Evolutionary conservation across 2,888 invertebrate genomes (phyloP).

Genomic region (Xestia xanthographa): DNA sequence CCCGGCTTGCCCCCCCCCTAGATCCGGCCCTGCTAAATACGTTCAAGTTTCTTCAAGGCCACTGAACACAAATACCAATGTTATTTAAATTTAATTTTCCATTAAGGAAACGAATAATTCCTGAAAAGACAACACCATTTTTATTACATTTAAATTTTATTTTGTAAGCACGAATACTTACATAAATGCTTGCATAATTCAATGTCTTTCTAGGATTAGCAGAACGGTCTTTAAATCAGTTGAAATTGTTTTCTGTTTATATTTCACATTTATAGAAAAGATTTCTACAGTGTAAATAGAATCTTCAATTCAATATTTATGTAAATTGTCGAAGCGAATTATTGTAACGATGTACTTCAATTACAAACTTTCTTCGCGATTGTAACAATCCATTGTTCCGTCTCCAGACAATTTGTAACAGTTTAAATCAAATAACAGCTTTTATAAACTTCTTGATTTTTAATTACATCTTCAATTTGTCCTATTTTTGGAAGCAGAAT

Average conservation of each 20-base stretch:
- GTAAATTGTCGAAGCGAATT: conserved; percentile 46
- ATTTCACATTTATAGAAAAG: background rate
- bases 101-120: conserved; percentile 10
- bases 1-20: too few relatives aligned
- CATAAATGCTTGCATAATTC: background rate
- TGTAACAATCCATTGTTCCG: conserved; percentile 42
- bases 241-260: conserved; percentile 2
- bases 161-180: background rate
- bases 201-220: background rate
- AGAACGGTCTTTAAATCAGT: background rate
- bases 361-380: conserved; percentile 48
- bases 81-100: conserved; percentile 16
- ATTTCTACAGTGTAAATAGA: conserved; percentile 2
- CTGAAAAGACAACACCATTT: conserved; percentile 18
- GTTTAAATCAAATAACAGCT: conserved; percentile 44
- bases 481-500: background rate
- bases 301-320: conserved; percentile 29
- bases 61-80: background rate
- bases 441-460: conserved; percentile 48
- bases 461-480: conserved; percentile 16
- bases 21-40: too few relatives aligned
- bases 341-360: conserved; percentile 38
- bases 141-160: conserved; percentile 12
- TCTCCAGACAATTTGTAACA: conserved; percentile 29
- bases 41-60: conserved; percentile 8